phyloP scores from a whole-genome alignment of 2,888 invertebrate species.

The Hemaris fuciformis region DNA sequence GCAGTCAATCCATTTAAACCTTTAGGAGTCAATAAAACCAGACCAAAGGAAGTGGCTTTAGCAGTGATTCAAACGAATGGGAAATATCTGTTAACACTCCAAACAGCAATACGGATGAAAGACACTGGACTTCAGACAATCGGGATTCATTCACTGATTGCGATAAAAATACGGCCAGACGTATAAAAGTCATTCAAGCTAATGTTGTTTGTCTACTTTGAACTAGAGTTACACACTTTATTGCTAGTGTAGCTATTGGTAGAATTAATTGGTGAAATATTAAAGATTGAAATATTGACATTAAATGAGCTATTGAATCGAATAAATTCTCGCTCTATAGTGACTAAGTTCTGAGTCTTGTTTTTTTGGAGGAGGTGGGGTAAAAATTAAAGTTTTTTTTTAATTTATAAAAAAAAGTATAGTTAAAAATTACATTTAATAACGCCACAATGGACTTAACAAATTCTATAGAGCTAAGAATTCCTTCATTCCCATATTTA shows the following conservation, averaged over 20 bases:
- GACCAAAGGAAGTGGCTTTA: background rate
- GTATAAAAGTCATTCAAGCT: background rate
- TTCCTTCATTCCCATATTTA: too few species aligned
- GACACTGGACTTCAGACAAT: background rate
- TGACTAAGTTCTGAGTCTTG: too few species aligned
- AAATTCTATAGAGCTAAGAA: too few species aligned
- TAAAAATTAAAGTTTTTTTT: too few species aligned
- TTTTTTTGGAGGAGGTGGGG: too few species aligned
- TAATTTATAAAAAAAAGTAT: too few species aligned
- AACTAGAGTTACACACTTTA: background rate
- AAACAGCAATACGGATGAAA: slow-evolving; percentile 1
- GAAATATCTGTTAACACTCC: slow-evolving; percentile 15
- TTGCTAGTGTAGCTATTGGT: background rate
- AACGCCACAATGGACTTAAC: too few species aligned
- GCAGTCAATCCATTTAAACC: background rate
- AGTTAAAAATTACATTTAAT: too few species aligned
- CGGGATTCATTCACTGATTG: background rate
- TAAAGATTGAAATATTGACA: too few species aligned
- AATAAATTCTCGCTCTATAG: too few species aligned
- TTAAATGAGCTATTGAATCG: too few species aligned
- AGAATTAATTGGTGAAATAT: too few species aligned
- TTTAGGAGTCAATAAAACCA: background rate
- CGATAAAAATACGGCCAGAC: background rate
- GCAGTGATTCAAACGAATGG: slow-evolving; percentile 2
- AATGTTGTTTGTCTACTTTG: background rate